These are phyloP conservation scores for Chaetogeoica ovagalla DNA, from an alignment of 2,888 invertebrate species.

Conservation along the genomic window DNA sequence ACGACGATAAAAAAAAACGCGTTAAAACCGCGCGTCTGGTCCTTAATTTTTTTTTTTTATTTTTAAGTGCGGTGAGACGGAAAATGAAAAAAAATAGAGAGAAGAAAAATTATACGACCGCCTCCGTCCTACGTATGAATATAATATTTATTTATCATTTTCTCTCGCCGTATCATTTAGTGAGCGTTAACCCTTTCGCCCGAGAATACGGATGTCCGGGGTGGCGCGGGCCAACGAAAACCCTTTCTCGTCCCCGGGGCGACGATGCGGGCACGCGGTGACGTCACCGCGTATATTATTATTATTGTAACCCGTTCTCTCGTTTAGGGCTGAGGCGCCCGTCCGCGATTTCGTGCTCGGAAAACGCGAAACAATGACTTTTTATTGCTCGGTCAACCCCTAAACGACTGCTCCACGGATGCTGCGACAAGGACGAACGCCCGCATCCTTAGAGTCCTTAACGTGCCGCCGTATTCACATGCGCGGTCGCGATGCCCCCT, in stretches of 20 bases:
- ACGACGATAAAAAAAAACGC: not conserved
- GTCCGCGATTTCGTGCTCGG: constrained; percentile 46
- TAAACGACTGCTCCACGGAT: constrained; percentile 15
- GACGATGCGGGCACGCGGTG: constrained; percentile 37
- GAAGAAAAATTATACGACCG: no score
- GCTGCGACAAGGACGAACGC: not conserved
- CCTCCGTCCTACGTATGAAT: constrained; percentile 22
- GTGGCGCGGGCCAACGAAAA: not conserved
- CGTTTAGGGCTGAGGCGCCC: not conserved
- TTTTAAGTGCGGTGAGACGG: no score
- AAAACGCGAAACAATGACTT: constrained; percentile 53
- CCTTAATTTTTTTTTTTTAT: not conserved
- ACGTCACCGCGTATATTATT: constrained; percentile 19
- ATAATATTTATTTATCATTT: constrained; percentile 43
- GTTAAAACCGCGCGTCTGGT: not conserved
- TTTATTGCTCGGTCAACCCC: constrained; percentile 52
- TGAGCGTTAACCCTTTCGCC: constrained; percentile 41
- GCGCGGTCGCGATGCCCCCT: not conserved
- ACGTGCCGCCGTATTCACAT: not conserved
- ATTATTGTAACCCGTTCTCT: constrained; percentile 38
- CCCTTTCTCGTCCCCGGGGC: constrained; percentile 7
- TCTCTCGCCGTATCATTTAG: not conserved
- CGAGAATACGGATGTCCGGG: constrained; percentile 26
- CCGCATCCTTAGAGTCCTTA: constrained; percentile 19
- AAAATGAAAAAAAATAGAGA: no score